phyloP scores from a whole-genome alignment of 2,888 invertebrate species.

The Pimpla rufipes region DNA sequence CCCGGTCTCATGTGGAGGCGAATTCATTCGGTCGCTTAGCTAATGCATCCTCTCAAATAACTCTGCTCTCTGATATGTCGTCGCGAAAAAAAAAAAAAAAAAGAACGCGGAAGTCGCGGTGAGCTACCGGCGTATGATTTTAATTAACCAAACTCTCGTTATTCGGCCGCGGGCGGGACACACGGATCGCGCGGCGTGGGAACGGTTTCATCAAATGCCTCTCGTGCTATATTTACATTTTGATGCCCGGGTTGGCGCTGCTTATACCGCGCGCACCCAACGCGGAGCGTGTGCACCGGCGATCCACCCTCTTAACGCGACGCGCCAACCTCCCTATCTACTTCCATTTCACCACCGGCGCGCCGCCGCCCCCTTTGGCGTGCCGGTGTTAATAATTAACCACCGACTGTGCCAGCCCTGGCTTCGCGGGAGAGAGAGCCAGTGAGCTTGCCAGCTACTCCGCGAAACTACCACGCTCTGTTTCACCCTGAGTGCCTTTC shows the following conservation, averaged over 20 bases:
- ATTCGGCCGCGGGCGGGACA: slow-evolving; percentile 20
- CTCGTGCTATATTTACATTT: slow-evolving; percentile 73
- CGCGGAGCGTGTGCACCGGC: slow-evolving; percentile 30
- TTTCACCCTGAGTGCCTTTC: slow-evolving; percentile 73
- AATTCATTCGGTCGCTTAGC: neutral
- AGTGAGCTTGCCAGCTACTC: slow-evolving; percentile 69
- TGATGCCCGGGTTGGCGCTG: slow-evolving; percentile 64
- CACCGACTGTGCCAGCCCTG: slow-evolving; percentile 73
- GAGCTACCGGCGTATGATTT: slow-evolving; percentile 50
- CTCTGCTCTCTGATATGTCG: neutral
- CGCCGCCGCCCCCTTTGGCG: slow-evolving; percentile 70
- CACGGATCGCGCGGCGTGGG: slow-evolving; percentile 52
- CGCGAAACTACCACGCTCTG: slow-evolving; percentile 73
- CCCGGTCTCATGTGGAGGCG: no score
- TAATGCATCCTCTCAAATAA: neutral
- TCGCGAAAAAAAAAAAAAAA: neutral
- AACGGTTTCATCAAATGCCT: slow-evolving; percentile 72
- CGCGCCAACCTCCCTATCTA: slow-evolving; percentile 56
- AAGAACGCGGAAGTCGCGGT: neutral
- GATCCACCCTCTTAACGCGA: slow-evolving; percentile 71
- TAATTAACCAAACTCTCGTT: slow-evolving; percentile 54
- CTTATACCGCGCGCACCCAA: slow-evolving; percentile 31
- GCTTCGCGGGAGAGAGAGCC: slow-evolving; percentile 58
- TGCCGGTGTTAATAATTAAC: slow-evolving; percentile 81
- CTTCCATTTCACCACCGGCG: slow-evolving; percentile 38